Base-by-base conservation (phyloP, 2,113 vertebrate species). In the Labeo rohita region DNA sequence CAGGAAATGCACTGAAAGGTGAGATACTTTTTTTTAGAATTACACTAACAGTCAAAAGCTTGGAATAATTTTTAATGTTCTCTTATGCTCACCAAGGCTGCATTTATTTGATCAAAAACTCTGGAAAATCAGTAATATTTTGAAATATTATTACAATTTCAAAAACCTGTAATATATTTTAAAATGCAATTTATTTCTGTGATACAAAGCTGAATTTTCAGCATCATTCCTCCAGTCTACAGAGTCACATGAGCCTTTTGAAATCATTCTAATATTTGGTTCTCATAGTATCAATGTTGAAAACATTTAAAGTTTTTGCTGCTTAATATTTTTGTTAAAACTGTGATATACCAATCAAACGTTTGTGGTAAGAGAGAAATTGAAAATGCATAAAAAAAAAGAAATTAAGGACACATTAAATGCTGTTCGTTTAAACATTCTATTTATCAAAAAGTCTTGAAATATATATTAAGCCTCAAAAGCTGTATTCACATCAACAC, bases 1-100 rank as follows among this genome's bases (percentile, higher is more conserved):
- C 94, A 96, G 92, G 93, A 96, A 94, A 80, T 99, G 98, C 87
- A 94, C 90, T 54, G 92, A 92, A 23, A 97, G 96, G 98, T 98
- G 91, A 93, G 52, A 21, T 73, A 34, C 18, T 16, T 15, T 59
- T 11, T 8, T 7, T 61, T 61, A 9, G 21, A n/a, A 8, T 21
- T 59, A 59, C 6, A 54, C 68, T 72, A 72, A 36, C 2, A 1
- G 4, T 72, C 36, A 43, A 43, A 21, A 18, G 8, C 39, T 70
- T 70, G 15, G 3, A 70, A 70, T 39, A 39, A 18, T 65, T 23
- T 61, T 23, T 66, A 0, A 8, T 16, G 2, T 36, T 28, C 13
- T 16, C 13, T 68, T 68, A 68, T 70, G 65, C 65, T 68, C 7
- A 68, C 15, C 65, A 36, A 36, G 1, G 6, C 7, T 34, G 3